Conservation (phyloP, 2,888 invertebrate species). For the Eupeodes luniger region DNA sequence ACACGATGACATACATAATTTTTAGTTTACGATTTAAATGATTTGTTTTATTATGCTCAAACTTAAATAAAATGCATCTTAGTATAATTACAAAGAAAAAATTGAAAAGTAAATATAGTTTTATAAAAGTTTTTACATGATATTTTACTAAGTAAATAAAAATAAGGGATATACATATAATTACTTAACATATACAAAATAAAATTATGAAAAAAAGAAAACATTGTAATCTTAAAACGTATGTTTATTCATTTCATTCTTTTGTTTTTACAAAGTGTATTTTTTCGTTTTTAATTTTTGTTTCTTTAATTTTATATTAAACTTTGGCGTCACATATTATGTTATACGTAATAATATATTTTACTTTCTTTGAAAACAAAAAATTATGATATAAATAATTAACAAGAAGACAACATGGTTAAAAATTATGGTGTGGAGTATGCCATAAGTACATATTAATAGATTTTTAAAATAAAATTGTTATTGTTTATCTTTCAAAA, state of each 20-base stretch:
- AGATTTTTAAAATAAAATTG: background rate
- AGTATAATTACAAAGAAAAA: background rate
- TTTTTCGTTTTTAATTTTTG: background rate
- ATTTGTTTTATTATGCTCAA: slow-evolving; percentile 1
- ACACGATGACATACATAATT: slow-evolving; percentile 11
- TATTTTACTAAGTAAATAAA: background rate
- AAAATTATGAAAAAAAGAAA: background rate
- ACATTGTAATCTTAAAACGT: background rate
- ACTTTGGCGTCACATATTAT: slow-evolving; percentile 72
- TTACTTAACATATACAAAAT: background rate
- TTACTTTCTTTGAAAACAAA: slow-evolving; percentile 70
- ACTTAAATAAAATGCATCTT: slow-evolving; percentile 20
- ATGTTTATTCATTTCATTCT: slow-evolving; percentile 29
- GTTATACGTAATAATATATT: slow-evolving; percentile 66
- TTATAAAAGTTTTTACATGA: background rate
- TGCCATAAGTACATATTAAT: background rate
- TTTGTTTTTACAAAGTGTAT: slow-evolving; percentile 22
- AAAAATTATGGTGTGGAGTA: background rate
- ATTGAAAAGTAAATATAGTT: background rate
- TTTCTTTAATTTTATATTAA: slow-evolving; percentile 57
- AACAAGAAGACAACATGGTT: slow-evolving; percentile 69
- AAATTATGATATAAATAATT: slow-evolving; percentile 49
- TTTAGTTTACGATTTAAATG: slow-evolving; percentile 4
- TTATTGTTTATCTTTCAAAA: slow-evolving; percentile 14
- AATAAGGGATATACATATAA: background rate